Percentiles rank a stretch among this genome's conserved stretches.
Evolutionary conservation across 2,888 invertebrate genomes (phyloP).

Genomic region (Tenthredo scrophulariae): DNA sequence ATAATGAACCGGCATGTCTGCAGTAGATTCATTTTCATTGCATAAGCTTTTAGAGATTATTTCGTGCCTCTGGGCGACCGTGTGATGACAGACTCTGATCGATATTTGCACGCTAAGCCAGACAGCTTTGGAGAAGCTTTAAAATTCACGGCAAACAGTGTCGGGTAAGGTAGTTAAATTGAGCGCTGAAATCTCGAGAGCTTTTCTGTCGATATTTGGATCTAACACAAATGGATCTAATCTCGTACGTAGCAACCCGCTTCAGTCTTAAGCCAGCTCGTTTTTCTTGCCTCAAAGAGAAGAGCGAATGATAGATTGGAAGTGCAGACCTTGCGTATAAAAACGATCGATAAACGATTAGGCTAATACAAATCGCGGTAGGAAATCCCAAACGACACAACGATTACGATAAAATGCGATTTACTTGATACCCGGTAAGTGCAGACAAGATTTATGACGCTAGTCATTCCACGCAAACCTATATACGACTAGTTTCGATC

Average conservation of each 20-base stretch:
- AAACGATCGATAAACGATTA: constrained; percentile 40
- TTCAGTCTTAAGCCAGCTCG: constrained; percentile 5
- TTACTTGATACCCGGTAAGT: background rate
- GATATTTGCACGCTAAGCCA: constrained; percentile 6
- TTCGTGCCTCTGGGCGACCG: background rate
- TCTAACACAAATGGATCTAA: constrained; percentile 22
- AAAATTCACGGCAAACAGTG: constrained; percentile 25
- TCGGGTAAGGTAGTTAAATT: background rate
- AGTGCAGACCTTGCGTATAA: background rate
- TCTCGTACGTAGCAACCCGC: background rate
- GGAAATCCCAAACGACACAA: constrained; percentile 2
- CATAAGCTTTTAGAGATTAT: constrained; percentile 1
- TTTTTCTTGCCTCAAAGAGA: background rate
- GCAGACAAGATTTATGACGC: constrained; percentile 23
- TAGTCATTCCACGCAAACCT: background rate
- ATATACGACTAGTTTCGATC: constrained; percentile 21
- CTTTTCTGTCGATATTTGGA: background rate
- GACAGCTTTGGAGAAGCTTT: constrained; percentile 25
- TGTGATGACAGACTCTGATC: constrained; percentile 18
- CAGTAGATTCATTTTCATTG: background rate
- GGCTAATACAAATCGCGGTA: constrained; percentile 12
- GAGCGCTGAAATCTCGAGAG: background rate
- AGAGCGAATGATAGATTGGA: background rate
- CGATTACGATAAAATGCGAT: constrained; percentile 17
- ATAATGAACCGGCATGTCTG: background rate